Percentiles rank a stretch among this genome's conserved stretches.
phyloP scores from a whole-genome alignment of 2,888 invertebrate genomes.

The Tetramorium bicarinatum region DNA sequence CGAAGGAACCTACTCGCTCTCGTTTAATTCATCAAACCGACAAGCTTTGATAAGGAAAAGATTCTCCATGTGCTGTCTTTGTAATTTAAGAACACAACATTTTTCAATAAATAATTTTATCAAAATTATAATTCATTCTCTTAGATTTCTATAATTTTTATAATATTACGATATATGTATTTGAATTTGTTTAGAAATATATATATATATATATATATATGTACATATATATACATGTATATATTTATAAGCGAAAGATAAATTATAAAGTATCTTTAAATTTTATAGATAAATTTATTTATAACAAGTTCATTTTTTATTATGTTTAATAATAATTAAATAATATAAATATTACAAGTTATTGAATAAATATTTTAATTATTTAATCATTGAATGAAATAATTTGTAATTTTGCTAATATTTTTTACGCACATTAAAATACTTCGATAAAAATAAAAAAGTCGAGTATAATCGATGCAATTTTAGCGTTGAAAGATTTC shows the following conservation, averaged over 20 bases:
- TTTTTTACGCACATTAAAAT: conserved; percentile 10
- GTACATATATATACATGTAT: not conserved
- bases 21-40: conserved; percentile 64
- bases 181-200: too few relatives aligned
- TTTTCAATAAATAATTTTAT: not conserved
- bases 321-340: not conserved
- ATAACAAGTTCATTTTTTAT: not conserved
- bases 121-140: not conserved
- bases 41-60: conserved; percentile 53
- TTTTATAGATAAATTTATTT: not conserved
- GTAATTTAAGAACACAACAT: not conserved
- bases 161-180: not conserved
- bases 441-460: not conserved
- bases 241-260: too few relatives aligned
- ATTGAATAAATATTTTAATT: not conserved
- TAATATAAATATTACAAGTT: not conserved
- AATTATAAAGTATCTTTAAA: not conserved
- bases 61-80: not conserved
- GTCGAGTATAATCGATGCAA: not conserved
- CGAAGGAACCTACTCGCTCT: conserved; percentile 64
- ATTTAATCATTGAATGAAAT: not conserved
- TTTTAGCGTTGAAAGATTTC: conserved; percentile 19
- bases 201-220: not conserved
- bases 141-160: not conserved
- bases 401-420: not conserved